Evolutionary conservation across 2,888 invertebrate species (phyloP).

Genomic region (Tipula confusa): DNA sequence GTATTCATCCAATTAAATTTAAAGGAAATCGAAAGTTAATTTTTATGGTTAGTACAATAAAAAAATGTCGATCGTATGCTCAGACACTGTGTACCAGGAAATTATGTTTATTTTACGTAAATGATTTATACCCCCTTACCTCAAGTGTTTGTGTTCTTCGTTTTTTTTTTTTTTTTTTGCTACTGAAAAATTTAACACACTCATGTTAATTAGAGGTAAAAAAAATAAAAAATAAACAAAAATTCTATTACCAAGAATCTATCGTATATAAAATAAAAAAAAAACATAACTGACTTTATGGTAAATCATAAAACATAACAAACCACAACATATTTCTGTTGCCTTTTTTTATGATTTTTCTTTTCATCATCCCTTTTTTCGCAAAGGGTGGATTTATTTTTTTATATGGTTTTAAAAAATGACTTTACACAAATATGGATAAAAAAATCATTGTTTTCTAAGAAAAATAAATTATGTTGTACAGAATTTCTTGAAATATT

Average conservation of each 20-base stretch:
- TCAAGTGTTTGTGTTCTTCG: not conserved
- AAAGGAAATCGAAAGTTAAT: too few species aligned
- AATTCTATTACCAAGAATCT: not conserved
- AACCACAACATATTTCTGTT: not conserved
- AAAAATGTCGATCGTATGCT: too few species aligned
- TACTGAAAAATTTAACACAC: not conserved
- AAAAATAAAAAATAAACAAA: not conserved
- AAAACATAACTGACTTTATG: not conserved
- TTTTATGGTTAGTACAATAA: too few species aligned
- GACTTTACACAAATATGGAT: too few species aligned
- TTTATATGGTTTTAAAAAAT: not conserved
- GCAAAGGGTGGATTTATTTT: not conserved
- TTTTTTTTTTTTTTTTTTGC: too few species aligned
- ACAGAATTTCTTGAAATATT: not conserved
- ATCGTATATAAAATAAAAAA: not conserved
- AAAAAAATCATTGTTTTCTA: not conserved
- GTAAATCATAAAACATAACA: conserved; percentile 1
- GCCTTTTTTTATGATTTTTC: not conserved
- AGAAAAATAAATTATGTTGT: not conserved
- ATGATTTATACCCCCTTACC: not conserved
- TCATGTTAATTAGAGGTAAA: not conserved
- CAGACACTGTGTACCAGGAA: not conserved
- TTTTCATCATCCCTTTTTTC: not conserved
- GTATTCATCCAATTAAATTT: too few species aligned
- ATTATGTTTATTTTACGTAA: not conserved